Evolutionary conservation across 2,888 invertebrate species (phyloP), one percentile per base, ranked within the genome.

Genomic region (Drosophila anceps): DNA sequence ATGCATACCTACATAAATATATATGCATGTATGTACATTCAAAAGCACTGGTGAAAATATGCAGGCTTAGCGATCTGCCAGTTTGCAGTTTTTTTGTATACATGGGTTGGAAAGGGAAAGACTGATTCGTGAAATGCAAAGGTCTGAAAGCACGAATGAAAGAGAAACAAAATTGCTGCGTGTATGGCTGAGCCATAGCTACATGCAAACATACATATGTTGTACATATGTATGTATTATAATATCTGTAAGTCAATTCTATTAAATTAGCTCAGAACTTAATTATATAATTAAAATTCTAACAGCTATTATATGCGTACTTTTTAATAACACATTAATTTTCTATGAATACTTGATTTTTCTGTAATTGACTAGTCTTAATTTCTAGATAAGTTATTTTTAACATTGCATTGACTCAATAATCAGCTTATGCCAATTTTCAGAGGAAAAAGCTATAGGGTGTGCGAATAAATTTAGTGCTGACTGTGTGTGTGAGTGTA

Each of bases 381-480:
- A 35, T 35, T 35, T 33, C 9, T 24, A 53, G 15, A 5, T 15
- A 35, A 53, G 35, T 20, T 53, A 53, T 35, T 24, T 20, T 35
- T 24, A 51, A 13, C 18, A 20, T 24, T 35, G 15, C 24, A 18
- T 50, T 50, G 50, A 50, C 13, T 50, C 31, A 31, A 33, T 33
- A 50, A 33, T 20, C 12, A 20, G 18, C 10, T 1, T 13, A 13
- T 31, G 31, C 13, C 50, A 13, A 13, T 33, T 50, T 50, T 33
- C 13, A 13, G 50, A 18, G 18, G 7, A 20, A 33, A 50, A 7
- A 13, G 4, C 8, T 33, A 1, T 5, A 31, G 13, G 35, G 12
- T 7, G 37, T 54, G 24, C n/a, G 53, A 35, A 54, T 54, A n/a
- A 27, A 27, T 27, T 54, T n/a, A 27, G n/a, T 10, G n/a, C 7